phyloP scores from a whole-genome alignment of 2,888 invertebrate genomes.

The Clusia tigrina region DNA sequence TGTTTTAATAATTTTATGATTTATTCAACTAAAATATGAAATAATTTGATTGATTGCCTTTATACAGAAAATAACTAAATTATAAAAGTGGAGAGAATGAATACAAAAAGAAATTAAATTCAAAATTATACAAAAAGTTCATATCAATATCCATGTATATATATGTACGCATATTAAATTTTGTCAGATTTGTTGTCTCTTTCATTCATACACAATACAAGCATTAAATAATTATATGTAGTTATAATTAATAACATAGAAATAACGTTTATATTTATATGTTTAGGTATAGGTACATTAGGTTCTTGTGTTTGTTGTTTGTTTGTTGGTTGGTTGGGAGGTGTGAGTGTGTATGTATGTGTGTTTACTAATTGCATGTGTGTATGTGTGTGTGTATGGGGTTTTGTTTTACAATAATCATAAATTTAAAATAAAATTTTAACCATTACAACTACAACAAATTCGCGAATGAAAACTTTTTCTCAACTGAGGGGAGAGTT shows the following conservation, averaged over 20 bases:
- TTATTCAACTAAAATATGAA: background rate
- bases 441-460: no score
- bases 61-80: slow-evolving; percentile 17
- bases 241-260: slow-evolving; percentile 1
- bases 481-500: no score
- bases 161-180: background rate
- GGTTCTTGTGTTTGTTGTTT: slow-evolving; percentile 1
- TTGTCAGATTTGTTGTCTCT: background rate
- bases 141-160: background rate
- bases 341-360: background rate
- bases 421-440: no score
- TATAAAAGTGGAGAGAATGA: slow-evolving; percentile 4
- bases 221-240: slow-evolving; percentile 7
- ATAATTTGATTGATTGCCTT: slow-evolving; percentile 8
- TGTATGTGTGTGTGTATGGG: slow-evolving; percentile 9
- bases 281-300: slow-evolving; percentile 13
- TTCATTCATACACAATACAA: background rate
- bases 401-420: background rate
- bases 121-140: background rate
- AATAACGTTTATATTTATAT: slow-evolving; percentile 15
- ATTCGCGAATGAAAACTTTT: no score
- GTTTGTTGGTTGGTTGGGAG: background rate
- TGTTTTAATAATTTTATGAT: slow-evolving; percentile 1
- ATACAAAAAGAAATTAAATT: background rate
- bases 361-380: background rate